Evolutionary conservation across 2,797 vertebrate genomes (phyloP), one percentile per base, ranked within the genome.

Genomic region (Gallinago solitaria): DNA sequence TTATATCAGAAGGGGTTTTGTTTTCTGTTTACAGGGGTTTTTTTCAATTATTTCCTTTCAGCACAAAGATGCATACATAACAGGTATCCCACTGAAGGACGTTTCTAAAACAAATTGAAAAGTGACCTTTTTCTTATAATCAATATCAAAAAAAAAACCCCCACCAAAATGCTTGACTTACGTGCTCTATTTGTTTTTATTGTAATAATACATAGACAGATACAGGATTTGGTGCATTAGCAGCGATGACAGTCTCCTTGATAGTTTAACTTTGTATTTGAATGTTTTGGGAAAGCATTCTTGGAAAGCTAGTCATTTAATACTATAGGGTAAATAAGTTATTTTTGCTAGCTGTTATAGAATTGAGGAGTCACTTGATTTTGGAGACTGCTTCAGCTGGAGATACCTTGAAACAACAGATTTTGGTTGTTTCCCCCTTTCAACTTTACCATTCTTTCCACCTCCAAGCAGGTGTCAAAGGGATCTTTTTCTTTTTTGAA

Each of bases 1-100:
- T 95, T 92, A 65, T 54, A 86, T 89, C 57, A 92, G 87, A 77
- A 78, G 48, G 14, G 5, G 5, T 2, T 32, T 76, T 13, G 6
- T 82, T 68, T 95, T 83, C 84, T 87, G 39, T 85, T 97, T 95
- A 70, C 45, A 73, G 7, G 2, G 2, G 8, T 73, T 1, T 1
- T 90, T 78, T 93, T 70, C 30, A 74, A 60, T 89, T 95, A 60
- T 89, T 95, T 90, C 77, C 89, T 95, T 88, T 93, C 86, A 96
- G 74, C 21, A 94, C 90, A 93, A 93, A 51, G 28, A 77, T 79
- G 82, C 47, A 56, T 41, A 84, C 18, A 25, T 41, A 94, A 92
- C 6, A 78, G 83, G 54, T 41, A 89, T 23, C 59, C n/a, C 79
- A 79, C 50, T 75, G 64, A 82, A 67, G 28, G 65, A 45, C 88